Evolutionary conservation across 2,113 vertebrate genomes (phyloP).

Genomic region (Zosterops japonicus): DNA sequence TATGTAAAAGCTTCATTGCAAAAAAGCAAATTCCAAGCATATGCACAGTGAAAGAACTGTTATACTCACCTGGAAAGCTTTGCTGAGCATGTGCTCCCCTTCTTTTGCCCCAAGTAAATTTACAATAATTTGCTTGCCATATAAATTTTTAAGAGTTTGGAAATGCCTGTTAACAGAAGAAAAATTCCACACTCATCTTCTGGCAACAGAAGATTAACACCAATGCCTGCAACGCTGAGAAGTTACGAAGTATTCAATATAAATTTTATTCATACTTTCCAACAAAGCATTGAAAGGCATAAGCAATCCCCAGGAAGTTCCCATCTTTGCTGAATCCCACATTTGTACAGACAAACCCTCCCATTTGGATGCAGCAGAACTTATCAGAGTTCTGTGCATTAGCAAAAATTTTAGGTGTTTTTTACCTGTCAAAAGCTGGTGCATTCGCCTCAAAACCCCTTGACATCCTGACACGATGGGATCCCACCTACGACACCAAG

Average conservation of each 20-base stretch:
- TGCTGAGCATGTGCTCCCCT: slow-evolving; percentile 98
- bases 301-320: background rate
- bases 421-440: slow-evolving; percentile 96
- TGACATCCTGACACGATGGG: slow-evolving; percentile 98
- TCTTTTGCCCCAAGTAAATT: slow-evolving; percentile 97
- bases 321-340: background rate
- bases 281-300: background rate
- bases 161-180: slow-evolving; percentile 85
- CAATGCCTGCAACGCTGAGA: background rate
- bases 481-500: slow-evolving; percentile 85
- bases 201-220: background rate
- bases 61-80: slow-evolving; percentile 90
- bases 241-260: background rate
- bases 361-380: background rate
- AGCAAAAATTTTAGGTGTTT: background rate
- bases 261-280: background rate
- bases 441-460: slow-evolving; percentile 97
- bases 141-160: slow-evolving; percentile 87
- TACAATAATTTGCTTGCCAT: slow-evolving; percentile 94
- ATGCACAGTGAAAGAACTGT: background rate
- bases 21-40: background rate
- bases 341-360: background rate
- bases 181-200: background rate
- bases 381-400: background rate
- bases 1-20: background rate